Evolutionary conservation across 2,888 invertebrate species (phyloP).

Genomic region (Lepidonotus clava): DNA sequence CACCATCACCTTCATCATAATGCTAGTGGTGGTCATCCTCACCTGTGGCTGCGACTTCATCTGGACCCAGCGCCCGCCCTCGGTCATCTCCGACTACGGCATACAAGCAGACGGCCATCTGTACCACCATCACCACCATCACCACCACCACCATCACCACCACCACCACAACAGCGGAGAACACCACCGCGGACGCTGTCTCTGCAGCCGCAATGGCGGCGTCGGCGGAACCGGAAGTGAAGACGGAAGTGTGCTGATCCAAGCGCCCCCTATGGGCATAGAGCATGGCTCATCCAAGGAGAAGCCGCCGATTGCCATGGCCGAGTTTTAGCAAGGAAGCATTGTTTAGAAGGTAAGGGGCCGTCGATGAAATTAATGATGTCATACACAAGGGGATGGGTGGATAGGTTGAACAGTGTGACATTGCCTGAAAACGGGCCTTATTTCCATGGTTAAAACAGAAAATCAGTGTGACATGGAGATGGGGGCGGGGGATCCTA

Average conservation of each 20-base stretch:
- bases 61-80: conserved; percentile 24
- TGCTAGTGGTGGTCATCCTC: neutral
- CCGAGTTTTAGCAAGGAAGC: neutral
- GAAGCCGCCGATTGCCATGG: neutral
- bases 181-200: neutral
- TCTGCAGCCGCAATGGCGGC: neutral
- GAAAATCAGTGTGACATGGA: too few species aligned
- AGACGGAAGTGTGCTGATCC: conserved; percentile 14
- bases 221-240: neutral
- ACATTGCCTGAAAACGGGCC: too few species aligned
- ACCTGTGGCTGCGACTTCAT: conserved; percentile 39
- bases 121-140: neutral
- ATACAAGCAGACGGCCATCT: neutral
- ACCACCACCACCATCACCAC: neutral
- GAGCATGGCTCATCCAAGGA: neutral
- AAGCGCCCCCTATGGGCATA: neutral
- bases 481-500: too few species aligned
- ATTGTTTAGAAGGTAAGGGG: too few species aligned
- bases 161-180: too few species aligned
- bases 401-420: too few species aligned
- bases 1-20: conserved; percentile 10
- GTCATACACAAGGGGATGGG: too few species aligned
- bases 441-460: too few species aligned
- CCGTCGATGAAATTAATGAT: too few species aligned
- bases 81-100: conserved; percentile 2